Conservation (phyloP, 2,797 vertebrate species). For the Pteropus rufus region DNA sequence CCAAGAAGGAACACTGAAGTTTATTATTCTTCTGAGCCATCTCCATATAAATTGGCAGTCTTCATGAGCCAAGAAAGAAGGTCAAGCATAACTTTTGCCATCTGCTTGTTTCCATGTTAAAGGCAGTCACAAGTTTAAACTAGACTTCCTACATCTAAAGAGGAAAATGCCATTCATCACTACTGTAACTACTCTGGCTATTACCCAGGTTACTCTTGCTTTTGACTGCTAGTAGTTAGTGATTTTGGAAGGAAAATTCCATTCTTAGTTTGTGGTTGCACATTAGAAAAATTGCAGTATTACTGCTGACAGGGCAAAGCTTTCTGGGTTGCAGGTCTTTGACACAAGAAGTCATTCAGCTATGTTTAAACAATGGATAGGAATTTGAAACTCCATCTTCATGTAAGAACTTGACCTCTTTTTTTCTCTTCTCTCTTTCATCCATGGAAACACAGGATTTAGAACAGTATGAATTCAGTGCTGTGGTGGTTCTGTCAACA, state of each 20-base stretch:
- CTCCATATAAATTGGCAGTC: constrained; percentile 57
- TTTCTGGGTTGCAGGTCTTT: constrained; percentile 38
- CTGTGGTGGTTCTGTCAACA: not conserved
- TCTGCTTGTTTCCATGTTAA: constrained; percentile 66
- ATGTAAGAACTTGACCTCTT: constrained; percentile 31
- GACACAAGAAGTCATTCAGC: constrained; percentile 40
- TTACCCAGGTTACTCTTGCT: constrained; percentile 73
- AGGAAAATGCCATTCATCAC: not conserved
- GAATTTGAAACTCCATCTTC: constrained; percentile 51
- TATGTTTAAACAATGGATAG: constrained; percentile 41
- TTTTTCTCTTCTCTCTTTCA: constrained; percentile 9
- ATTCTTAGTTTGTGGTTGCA: constrained; percentile 78
- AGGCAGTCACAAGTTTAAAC: constrained; percentile 59
- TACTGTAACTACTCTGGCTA: constrained; percentile 40
- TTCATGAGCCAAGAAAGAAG: constrained; percentile 54
- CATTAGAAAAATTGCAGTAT: constrained; percentile 75
- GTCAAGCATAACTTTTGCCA: constrained; percentile 66
- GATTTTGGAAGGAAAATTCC: constrained; percentile 81
- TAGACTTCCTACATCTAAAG: not conserved
- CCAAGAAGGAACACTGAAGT: constrained; percentile 60
- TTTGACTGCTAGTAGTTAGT: constrained; percentile 79
- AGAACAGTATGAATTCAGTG: not conserved
- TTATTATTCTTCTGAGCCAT: constrained; percentile 69
- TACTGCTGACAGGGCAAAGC: constrained; percentile 4
- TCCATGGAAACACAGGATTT: constrained; percentile 35